phyloP scores from a whole-genome alignment of 2,113 vertebrate species.

The Pipa parva region DNA sequence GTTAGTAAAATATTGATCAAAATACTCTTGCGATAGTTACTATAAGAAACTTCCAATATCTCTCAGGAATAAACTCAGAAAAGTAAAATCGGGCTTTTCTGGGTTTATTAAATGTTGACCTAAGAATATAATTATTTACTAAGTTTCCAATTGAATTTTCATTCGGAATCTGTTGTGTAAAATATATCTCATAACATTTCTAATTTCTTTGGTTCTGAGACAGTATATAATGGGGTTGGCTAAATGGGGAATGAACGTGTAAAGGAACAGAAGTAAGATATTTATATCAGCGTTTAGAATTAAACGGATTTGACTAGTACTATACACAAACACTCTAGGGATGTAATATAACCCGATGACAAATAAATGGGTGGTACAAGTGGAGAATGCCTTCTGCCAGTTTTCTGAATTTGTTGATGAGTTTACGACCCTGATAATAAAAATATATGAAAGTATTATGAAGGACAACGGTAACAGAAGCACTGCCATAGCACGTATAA shows the following conservation, averaged over 20 bases:
- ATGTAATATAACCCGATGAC: not conserved
- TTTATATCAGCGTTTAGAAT: not conserved
- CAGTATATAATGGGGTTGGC: slow-evolving; percentile 12
- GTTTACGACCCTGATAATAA: not conserved
- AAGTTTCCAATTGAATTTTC: too few species aligned
- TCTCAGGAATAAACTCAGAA: too few species aligned
- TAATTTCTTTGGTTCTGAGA: slow-evolving; percentile 13
- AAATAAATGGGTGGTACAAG: slow-evolving; percentile 13
- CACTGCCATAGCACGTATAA: slow-evolving; percentile 5
- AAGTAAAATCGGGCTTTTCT: too few species aligned
- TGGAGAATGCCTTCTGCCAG: slow-evolving; percentile 17
- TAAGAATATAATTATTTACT: too few species aligned
- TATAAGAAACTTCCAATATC: too few species aligned
- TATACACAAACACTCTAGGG: not conserved
- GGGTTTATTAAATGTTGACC: too few species aligned
- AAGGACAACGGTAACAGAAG: not conserved
- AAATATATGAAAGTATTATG: slow-evolving; percentile 5
- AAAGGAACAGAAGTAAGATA: slow-evolving; percentile 12
- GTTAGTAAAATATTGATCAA: too few species aligned
- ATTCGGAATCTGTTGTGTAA: too few species aligned
- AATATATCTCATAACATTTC: too few species aligned
- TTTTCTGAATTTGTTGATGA: not conserved
- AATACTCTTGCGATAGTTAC: too few species aligned
- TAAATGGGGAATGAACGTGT: slow-evolving; percentile 13
- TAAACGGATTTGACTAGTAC: not conserved